phyloP scores from a whole-genome alignment of 2,797 vertebrate species.

The Tauraco hartlaubi region DNA sequence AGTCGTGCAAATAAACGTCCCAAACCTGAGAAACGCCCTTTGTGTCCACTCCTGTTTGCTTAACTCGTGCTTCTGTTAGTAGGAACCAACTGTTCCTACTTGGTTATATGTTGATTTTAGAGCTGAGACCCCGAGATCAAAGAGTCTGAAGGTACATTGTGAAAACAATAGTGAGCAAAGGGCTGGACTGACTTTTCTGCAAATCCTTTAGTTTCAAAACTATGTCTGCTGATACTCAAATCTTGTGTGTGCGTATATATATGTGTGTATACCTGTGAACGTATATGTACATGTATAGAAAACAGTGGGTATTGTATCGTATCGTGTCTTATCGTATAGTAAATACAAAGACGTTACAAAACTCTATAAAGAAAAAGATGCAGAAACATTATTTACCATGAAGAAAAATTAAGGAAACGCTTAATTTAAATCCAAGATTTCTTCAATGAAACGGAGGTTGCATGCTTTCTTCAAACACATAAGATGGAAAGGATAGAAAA shows the following conservation, averaged over 20 bases:
- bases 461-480: neutral
- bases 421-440: neutral
- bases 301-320: neutral
- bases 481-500: neutral
- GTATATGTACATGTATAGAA: neutral
- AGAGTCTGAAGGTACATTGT: constrained; percentile 55
- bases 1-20: constrained; percentile 72
- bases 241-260: neutral
- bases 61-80: constrained; percentile 73
- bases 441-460: neutral
- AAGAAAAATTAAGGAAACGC: neutral
- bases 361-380: neutral
- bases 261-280: neutral
- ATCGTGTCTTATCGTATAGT: neutral
- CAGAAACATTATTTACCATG: neutral
- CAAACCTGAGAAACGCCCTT: constrained; percentile 47
- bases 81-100: constrained; percentile 63
- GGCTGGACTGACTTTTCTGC: constrained; percentile 29
- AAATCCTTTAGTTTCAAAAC: constrained; percentile 65
- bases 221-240: neutral
- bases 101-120: constrained; percentile 64
- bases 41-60: constrained; percentile 66
- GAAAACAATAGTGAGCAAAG: constrained; percentile 41
- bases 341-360: neutral
- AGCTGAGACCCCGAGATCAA: constrained; percentile 73